These are phyloP conservation scores for Boloria euphrosyne DNA, from an alignment of 2,888 invertebrate species.

Conservation along the genomic window DNA sequence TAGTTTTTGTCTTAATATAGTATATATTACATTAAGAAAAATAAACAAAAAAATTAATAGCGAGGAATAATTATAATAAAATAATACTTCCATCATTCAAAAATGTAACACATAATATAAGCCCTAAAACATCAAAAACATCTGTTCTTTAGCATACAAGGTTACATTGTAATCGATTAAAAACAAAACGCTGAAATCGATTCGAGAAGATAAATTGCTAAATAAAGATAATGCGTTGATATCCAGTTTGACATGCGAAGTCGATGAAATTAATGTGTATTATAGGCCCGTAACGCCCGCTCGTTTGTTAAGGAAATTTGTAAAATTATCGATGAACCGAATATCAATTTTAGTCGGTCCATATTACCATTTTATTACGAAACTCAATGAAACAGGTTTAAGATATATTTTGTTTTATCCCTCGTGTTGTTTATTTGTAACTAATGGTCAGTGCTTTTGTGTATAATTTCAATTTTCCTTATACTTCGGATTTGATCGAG, in stretches of 20 bases:
- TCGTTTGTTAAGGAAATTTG: conserved; percentile 74
- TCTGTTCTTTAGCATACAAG: conserved; percentile 28
- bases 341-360: conserved; percentile 65
- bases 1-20: too few relatives aligned
- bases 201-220: conserved; percentile 70
- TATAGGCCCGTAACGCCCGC: conserved; percentile 70
- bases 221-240: conserved; percentile 78
- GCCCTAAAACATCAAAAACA: conserved; percentile 31
- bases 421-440: conserved; percentile 5
- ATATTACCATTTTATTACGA: conserved; percentile 32
- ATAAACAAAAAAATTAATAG: too few relatives aligned
- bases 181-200: conserved; percentile 52
- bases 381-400: conserved; percentile 11
- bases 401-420: background rate
- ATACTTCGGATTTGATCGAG: background rate
- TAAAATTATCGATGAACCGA: conserved; percentile 76
- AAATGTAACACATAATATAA: conserved; percentile 14
- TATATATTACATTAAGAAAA: too few relatives aligned
- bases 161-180: conserved; percentile 39
- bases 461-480: background rate
- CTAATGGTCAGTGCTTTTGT: conserved; percentile 8
- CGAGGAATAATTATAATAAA: too few relatives aligned
- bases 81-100: conserved; percentile 1
- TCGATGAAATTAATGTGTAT: conserved; percentile 77
- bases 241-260: conserved; percentile 77